Evolutionary conservation across 1,140 invertebrate genomes (phyloP), one percentile per base, ranked within the genome.

Genomic region (Lamellibrachia luymesi): DNA sequence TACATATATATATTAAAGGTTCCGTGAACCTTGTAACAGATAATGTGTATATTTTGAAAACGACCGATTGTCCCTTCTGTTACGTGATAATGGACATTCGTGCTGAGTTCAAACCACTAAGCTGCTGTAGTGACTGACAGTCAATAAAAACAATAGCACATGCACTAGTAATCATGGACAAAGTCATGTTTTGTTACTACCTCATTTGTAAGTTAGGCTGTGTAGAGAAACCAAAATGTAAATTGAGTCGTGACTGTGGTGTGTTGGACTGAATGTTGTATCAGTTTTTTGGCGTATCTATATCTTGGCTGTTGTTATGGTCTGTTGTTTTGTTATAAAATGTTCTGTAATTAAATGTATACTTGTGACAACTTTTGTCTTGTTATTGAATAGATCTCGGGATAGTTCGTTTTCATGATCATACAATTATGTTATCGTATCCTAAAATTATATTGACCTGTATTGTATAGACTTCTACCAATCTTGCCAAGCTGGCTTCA

Each of bases 291-390:
- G 64, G 64, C 64, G 64, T 80, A 80, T 80, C 25, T 80, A 80
- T 80, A 10, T 80, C 64, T 80, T 80, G 64, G 64, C 64, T 80
- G 64, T 80, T 80, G 64, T 80, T 80, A 80, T 80, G 25, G 64
- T 22, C 64, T 80, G 64, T 80, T 80, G 64, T 80, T 80, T 80
- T 80, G 64, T 80, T 80, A 80, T 80, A 80, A 80, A 80, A 80
- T 80, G 64, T 80, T 80, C 64, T 80, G 64, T 80, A 80, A 80
- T 80, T 80, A 80, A 80, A 80, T 80, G 13, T 80, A 80, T 80
- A 80, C 64, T 80, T 80, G 64, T 80, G 64, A 80, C 64, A 22
- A 80, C 13, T 38, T 38, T 38, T 38, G 38, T 38, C 38, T 38
- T 38, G 38, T 38, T 38, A 38, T 38, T 38, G 38, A 38, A 38